Percentiles rank a stretch among this genome's conserved stretches.
These are phyloP conservation scores for Piscicola geometra DNA, from an alignment of 2,888 invertebrate species.

Conservation along the genomic window DNA sequence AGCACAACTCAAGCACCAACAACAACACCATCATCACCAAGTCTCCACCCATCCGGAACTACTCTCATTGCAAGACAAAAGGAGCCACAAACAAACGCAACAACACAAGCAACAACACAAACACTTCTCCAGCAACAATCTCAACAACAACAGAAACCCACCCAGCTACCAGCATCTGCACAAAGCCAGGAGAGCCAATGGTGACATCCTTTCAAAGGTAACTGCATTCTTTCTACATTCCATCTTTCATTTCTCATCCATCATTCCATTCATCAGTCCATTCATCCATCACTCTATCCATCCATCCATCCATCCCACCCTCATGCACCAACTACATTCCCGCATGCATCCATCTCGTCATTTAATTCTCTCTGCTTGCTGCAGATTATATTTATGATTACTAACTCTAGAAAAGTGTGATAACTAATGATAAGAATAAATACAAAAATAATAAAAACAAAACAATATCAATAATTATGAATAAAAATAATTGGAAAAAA, in stretches of 20 bases:
- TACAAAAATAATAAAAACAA: too few species aligned
- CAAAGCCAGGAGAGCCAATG: conserved; percentile 80
- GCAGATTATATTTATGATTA: too few species aligned
- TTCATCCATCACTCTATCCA: background rate
- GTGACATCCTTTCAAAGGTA: conserved; percentile 84
- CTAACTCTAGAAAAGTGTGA: too few species aligned
- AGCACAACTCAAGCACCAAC: background rate
- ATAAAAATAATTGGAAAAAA: too few species aligned
- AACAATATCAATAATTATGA: too few species aligned
- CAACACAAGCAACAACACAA: conserved; percentile 25
- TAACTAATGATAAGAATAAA: too few species aligned
- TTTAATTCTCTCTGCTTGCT: too few species aligned
- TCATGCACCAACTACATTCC: too few species aligned
- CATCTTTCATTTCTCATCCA: background rate
- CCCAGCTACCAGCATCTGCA: conserved; percentile 63
- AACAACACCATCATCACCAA: background rate
- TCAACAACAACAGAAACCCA: conserved; percentile 58
- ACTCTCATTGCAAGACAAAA: conserved; percentile 35
- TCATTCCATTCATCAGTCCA: background rate
- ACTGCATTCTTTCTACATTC: background rate
- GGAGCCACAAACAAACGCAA: conserved; percentile 53
- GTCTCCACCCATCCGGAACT: background rate
- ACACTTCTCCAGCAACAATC: conserved; percentile 65
- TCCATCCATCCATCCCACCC: too few species aligned
- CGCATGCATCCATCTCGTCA: too few species aligned